These are phyloP conservation scores for Tragelaphus oryx DNA, from an alignment of 2,797 vertebrate genomes.

Conservation along the genomic window DNA sequence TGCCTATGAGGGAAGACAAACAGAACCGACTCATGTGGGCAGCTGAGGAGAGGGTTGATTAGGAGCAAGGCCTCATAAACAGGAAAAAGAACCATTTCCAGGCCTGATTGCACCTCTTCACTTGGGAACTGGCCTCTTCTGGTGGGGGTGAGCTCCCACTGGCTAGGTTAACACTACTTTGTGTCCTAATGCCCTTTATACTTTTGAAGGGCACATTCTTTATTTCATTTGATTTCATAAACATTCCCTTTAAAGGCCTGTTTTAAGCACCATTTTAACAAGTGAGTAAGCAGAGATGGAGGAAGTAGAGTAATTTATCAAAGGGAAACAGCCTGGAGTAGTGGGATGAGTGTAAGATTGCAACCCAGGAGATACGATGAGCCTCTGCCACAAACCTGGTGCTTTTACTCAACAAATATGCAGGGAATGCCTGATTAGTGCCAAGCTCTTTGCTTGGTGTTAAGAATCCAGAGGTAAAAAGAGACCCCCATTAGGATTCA, in stretches of 20 bases:
- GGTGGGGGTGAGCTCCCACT: background rate
- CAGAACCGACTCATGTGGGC: rapidly evolving
- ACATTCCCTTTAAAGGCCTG: background rate
- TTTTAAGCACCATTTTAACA: background rate
- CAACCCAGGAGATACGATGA: background rate
- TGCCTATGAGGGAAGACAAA: background rate
- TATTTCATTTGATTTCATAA: background rate
- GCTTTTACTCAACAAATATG: background rate
- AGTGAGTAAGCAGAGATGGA: background rate
- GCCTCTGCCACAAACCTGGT: background rate
- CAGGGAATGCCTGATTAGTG: too few species aligned
- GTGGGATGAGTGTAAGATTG: too few species aligned
- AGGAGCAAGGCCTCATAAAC: slow-evolving; percentile 43
- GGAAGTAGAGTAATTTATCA: background rate
- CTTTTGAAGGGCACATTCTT: background rate
- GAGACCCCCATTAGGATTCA: background rate
- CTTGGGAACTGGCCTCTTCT: background rate
- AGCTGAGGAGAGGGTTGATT: background rate
- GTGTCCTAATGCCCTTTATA: background rate
- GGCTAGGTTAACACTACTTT: background rate
- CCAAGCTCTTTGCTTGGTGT: background rate
- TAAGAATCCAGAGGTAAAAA: background rate
- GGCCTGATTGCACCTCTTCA: background rate
- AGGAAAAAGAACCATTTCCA: slow-evolving; percentile 65
- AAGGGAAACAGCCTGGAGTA: background rate